Evolutionary conservation across 2,888 invertebrate genomes (phyloP), one percentile per base, ranked within the genome.

Genomic region (Julus scanicus): DNA sequence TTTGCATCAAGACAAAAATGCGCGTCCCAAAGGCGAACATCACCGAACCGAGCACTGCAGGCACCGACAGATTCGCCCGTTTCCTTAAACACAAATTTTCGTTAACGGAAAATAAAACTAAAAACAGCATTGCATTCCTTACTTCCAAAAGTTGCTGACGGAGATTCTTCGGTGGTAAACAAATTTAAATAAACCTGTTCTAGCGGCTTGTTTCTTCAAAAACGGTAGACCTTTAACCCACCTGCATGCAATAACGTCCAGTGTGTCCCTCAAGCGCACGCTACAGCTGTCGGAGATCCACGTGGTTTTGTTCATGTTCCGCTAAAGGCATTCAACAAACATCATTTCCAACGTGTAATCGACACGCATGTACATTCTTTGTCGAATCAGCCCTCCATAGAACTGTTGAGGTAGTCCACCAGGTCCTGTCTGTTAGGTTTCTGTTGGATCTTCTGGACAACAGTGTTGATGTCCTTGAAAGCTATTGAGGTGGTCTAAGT

Each of bases 1-100:
- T 53, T 6, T 80, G 39, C 17, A 39, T 17, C 6, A 29, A 57
- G 1, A 11, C n/a, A 17, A 37, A 6, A 40, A 63, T 39, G 5
- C 71, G 5, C 6, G 40, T 1, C 8, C n/a, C 39, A 71, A 71
- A 71, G n/a, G 17, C 91, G 83, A 91, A 90, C 6, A 91, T 8
- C 13, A 90, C 71, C 15, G 91, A 71, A 6, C 91, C 88, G 37
- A 91, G 89, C 20, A 90, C 89, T 6, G 91, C 89, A 88, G 92
- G 84, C 4, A 90, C 89, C 48, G 91, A 86, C 2, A 86, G 53
- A 87, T 89, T 89, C 57, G 89, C 88, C n/a, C n/a, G n/a, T n/a
- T n/a, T n/a, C n/a, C n/a, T n/a, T n/a, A n/a, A n/a, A n/a, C n/a
- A n/a, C n/a, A n/a, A n/a, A n/a, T n/a, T n/a, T n/a, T 84, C 87